Base-by-base conservation (phyloP, 1,140 invertebrate species). In the Mamestra configurata region DNA sequence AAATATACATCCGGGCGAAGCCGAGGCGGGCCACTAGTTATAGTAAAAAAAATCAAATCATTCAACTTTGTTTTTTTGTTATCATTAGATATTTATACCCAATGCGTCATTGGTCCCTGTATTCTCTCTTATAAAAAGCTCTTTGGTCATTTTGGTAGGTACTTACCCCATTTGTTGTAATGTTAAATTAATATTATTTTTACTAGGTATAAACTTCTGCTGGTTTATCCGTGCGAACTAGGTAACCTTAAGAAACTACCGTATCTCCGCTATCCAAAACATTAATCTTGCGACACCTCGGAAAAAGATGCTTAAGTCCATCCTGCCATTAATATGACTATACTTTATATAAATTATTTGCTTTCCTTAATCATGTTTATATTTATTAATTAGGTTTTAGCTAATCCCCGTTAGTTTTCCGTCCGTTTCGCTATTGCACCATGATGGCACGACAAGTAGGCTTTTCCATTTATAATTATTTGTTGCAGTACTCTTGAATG, bases 401-500 rank as follows among this genome's bases (percentile, higher is more conserved):
- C 31, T 64, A 64, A 64, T 64, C 59, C 11, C 59, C 59, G 20
- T 13, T 53, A 10, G 5, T 53, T 53, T 20, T 6, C 22, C 20
- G 20, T 22, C 51, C 51, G n/a, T 20, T 53, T 8, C 8, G 43
- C 37, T 10, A 10, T 46, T 46, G 11, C 4, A 13, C 1, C 43
- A 11, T 20, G 35, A n/a, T 40, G 8, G 31, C 11, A 18, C 13
- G 22, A 64, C 31, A 64, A 37, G 40, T 64, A 64, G 35, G 31
- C 18, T 10, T 11, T 20, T 10, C 59, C 31, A 40, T 40, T 37
- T 40, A 61, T 61, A 35, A 61, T 37, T 27, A 59, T 59, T 59
- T 31, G 57, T n/a, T 61, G 31, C 31, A 40, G n/a, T 18, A 24
- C 57, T 61, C 31, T 61, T 61, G 57, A 61, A 61, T 18, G 31